Conservation (phyloP, 92 coral and sea anemone species). For the Phenganax marumi region DNA sequence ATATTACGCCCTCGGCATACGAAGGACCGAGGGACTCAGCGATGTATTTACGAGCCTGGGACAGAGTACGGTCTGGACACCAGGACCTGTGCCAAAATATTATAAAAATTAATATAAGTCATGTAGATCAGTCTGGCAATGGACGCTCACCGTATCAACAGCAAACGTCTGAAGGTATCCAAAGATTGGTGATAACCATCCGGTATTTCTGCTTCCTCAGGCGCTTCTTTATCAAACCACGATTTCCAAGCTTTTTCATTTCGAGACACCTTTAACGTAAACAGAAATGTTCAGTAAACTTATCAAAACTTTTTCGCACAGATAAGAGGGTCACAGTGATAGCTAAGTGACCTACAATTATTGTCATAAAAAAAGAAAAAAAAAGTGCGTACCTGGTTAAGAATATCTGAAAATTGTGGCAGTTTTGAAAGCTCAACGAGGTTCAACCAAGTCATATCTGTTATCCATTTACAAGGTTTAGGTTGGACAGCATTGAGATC, state of each 20-base stretch:
- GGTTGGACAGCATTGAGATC: slow-evolving; percentile 91
- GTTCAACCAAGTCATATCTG: slow-evolving; percentile 94
- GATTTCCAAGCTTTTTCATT: slow-evolving; percentile 97
- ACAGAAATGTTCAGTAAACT: neutral
- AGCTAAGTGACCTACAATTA: neutral
- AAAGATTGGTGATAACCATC: slow-evolving; percentile 95
- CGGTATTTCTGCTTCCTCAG: slow-evolving; percentile 91
- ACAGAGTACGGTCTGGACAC: slow-evolving; percentile 98
- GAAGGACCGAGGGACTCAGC: slow-evolving; percentile 82
- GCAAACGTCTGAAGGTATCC: slow-evolving; percentile 91
- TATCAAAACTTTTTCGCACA: neutral
- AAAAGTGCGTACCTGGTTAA: slow-evolving; percentile 69
- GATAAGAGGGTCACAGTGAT: neutral
- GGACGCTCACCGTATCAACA: slow-evolving; percentile 71
- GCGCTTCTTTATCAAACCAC: slow-evolving; percentile 98
- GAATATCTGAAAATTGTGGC: slow-evolving; percentile 87
- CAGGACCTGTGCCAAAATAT: slow-evolving; percentile 63
- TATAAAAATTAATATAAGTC: neutral
- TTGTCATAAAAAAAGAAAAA: neutral
- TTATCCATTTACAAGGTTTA: slow-evolving; percentile 90
- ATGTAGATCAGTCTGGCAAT: neutral
- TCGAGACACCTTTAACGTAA: slow-evolving; percentile 69
- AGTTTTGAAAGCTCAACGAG: slow-evolving; percentile 83
- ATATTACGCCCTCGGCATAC: slow-evolving; percentile 90
- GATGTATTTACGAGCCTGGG: slow-evolving; percentile 98